phyloP scores from a whole-genome alignment of 2,888 invertebrate species.

The Taenaris catops region DNA sequence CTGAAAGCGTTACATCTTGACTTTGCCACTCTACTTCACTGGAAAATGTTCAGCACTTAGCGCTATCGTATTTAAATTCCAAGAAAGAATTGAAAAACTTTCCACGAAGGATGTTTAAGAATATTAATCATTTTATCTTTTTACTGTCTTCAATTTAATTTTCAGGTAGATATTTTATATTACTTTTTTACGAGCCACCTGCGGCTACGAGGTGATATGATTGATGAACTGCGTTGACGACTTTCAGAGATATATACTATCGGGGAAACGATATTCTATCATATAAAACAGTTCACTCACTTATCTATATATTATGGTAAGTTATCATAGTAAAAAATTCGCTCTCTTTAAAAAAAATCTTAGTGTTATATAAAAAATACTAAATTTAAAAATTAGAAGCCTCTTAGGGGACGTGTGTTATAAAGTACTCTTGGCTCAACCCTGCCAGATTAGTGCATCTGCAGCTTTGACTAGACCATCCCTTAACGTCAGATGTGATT shows the following conservation, averaged over 20 bases:
- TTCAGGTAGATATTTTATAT: conserved; percentile 18
- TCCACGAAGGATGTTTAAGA: conserved; percentile 11
- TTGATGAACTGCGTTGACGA: conserved; percentile 16
- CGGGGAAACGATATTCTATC: too few relatives aligned
- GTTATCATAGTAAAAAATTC: too few relatives aligned
- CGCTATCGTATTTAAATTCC: conserved; percentile 19
- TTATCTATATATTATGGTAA: too few relatives aligned
- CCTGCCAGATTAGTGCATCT: too few relatives aligned
- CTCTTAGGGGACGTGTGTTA: too few relatives aligned
- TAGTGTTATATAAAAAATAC: too few relatives aligned
- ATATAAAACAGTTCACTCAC: too few relatives aligned
- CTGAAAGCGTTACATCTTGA: conserved; percentile 72
- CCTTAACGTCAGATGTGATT: too few relatives aligned
- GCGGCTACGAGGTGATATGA: conserved; percentile 14
- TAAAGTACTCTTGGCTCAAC: too few relatives aligned
- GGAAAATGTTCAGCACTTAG: conserved; percentile 55
- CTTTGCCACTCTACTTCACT: conserved; percentile 62
- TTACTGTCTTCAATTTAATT: conserved; percentile 19
- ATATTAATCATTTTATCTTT: conserved; percentile 23
- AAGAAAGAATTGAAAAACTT: conserved; percentile 25
- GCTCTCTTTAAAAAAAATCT: too few relatives aligned
- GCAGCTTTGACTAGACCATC: too few relatives aligned
- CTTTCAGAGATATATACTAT: conserved; percentile 3
- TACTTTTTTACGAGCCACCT: conserved; percentile 22
- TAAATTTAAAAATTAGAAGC: too few relatives aligned